Evolutionary conservation across 2,797 vertebrate genomes (phyloP), one percentile per base, ranked within the genome.

Genomic region (Brachyalestes nurse): DNA sequence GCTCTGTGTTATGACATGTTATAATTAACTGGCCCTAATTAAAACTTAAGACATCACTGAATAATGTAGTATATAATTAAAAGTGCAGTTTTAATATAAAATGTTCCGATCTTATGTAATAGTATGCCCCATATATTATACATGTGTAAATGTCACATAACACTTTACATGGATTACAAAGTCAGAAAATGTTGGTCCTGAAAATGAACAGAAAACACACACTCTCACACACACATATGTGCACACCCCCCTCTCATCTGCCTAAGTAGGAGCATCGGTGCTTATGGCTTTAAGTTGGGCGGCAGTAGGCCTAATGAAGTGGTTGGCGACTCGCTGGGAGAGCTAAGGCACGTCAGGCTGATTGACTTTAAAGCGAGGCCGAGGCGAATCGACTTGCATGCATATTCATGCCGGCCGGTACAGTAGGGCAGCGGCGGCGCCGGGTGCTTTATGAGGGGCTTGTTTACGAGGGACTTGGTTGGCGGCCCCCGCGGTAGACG

Each of bases 321-420:
- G 79, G 81, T 47, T 34, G 80, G 42, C 8, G 38, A 86, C 87
- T 87, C 78, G 58, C 85, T 81, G 86, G 75, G 75, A 78, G 84
- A 65, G 69, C 86, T 62, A 67, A 83, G 83, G 87, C 86, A 85
- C 81, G 79, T 87, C 79, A 4, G 55, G 71, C 78, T 62, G 77
- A 58, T 65, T 87, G 81, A 72, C 86, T 80, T 69, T 75, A 78
- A 84, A 84, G 86, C 75, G 84, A 77, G 73, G 58, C 53, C 38
- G 65, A 84, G 81, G 74, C 82, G 70, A 88, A 83, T 88, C 87
- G 87, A 72, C 78, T 57, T 0, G 53, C 42, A 88, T 93, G 88
- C 90, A 93, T 92, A 94, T 93, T 93, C 90, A 92, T 93, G 87
- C 77, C 25, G 67, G 45, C 12, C 34, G 16, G 60, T 84, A 82